These are phyloP conservation scores for Chrysogorgia sp. DNA, from an alignment of 92 coral and sea anemone genomes.

Conservation along the genomic window DNA sequence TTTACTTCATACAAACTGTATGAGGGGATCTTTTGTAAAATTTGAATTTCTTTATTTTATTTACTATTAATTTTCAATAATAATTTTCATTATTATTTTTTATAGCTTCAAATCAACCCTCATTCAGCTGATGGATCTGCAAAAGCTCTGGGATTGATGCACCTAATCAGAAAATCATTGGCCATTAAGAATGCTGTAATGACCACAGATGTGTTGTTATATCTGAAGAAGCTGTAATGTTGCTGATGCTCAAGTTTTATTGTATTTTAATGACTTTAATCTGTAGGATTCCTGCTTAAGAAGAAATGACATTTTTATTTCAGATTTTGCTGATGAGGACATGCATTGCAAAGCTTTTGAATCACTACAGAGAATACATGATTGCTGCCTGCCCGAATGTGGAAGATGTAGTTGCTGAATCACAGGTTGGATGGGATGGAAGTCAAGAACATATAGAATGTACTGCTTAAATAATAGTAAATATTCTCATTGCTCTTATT, in stretches of 20 bases:
- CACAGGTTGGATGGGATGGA: conserved; percentile 23
- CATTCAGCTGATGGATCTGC: conserved; percentile 29
- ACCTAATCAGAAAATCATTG: not conserved
- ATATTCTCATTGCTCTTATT: not conserved
- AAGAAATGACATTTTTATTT: not conserved
- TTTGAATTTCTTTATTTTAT: too few relatives aligned
- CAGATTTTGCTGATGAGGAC: conserved; percentile 29
- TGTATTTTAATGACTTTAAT: too few relatives aligned
- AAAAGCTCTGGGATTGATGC: conserved; percentile 23
- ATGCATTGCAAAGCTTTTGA: conserved; percentile 13
- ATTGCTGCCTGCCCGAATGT: conserved; percentile 8
- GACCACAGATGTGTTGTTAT: conserved; percentile 8
- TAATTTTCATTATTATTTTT: not conserved
- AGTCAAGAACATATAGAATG: conserved; percentile 28
- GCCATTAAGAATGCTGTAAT: conserved; percentile 18
- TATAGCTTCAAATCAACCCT: conserved; percentile 17
- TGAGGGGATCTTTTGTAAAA: too few relatives aligned
- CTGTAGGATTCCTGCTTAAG: too few relatives aligned
- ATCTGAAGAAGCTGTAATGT: conserved; percentile 22
- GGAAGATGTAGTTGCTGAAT: conserved; percentile 34
- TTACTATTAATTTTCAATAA: too few relatives aligned
- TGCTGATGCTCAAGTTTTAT: not conserved
- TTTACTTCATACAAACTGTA: conserved; percentile 30
- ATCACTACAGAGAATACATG: conserved; percentile 4
- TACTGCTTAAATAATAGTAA: not conserved